phyloP scores from a whole-genome alignment of 2,113 vertebrate species.

The Chaetura pelagica region DNA sequence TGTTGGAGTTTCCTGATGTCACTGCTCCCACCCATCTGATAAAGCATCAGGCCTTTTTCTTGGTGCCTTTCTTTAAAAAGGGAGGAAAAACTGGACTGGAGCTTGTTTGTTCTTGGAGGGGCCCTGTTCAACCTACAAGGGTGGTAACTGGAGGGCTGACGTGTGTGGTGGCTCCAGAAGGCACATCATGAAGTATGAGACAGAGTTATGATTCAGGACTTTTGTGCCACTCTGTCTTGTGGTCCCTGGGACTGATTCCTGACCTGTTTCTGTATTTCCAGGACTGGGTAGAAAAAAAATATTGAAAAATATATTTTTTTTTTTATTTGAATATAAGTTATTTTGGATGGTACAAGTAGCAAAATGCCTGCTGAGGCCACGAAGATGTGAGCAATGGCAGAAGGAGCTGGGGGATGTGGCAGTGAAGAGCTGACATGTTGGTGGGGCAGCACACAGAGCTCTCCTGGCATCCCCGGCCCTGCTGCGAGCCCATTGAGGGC shows the following conservation, averaged over 20 bases:
- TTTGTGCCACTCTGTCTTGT: neutral
- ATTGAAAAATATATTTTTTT: too few relatives aligned
- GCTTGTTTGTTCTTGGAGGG: neutral
- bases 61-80: neutral
- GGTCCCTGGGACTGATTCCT: neutral
- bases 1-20: neutral
- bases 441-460: neutral
- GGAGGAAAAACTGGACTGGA: neutral
- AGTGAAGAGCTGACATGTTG: accelerated
- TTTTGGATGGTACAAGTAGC: neutral
- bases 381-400: neutral
- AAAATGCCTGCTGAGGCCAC: neutral
- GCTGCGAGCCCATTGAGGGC: neutral
- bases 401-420: neutral
- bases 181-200: accelerated
- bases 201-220: neutral
- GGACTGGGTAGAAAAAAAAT: accelerated
- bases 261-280: accelerated
- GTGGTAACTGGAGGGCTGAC: neutral
- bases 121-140: neutral
- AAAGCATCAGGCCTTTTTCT: neutral
- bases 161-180: neutral
- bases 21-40: neutral
- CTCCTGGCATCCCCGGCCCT: neutral
- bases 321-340: too few relatives aligned